A percentile compares a stretch with the other conserved stretches of the same genome.
Evolutionary conservation across 2,113 vertebrate species (phyloP).

Genomic region (Tilapia sparmanii): DNA sequence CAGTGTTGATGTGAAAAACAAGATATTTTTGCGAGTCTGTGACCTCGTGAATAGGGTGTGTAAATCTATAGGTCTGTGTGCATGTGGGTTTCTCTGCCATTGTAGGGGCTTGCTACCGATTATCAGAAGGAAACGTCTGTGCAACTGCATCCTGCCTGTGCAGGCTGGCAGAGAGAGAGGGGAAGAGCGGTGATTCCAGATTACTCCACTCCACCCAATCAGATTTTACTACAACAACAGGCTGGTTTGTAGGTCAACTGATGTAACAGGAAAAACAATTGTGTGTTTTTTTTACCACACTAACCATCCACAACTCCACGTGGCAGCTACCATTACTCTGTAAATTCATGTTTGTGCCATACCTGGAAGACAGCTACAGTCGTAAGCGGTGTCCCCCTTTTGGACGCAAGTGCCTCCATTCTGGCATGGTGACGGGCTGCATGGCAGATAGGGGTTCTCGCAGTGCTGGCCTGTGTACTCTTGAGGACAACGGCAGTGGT

Average conservation of each 20-base stretch:
- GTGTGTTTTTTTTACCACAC: neutral
- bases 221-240: constrained; percentile 25
- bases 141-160: constrained; percentile 50
- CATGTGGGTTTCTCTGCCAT: neutral
- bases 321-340: neutral
- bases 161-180: constrained; percentile 18
- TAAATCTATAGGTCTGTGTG: constrained; percentile 15
- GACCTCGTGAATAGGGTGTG: constrained; percentile 8
- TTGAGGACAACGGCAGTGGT: constrained; percentile 87
- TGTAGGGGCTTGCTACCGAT: neutral
- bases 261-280: constrained; percentile 5
- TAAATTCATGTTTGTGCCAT: constrained; percentile 17
- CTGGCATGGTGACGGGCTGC: constrained; percentile 76
- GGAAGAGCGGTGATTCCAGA: neutral
- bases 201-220: neutral
- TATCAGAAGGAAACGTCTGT: constrained; percentile 68
- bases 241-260: constrained; percentile 4
- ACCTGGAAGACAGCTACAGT: constrained; percentile 95
- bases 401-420: constrained; percentile 90
- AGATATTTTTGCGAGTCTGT: neutral
- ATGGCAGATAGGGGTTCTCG: constrained; percentile 87
- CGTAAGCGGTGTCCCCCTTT: constrained; percentile 84
- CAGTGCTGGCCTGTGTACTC: constrained; percentile 88
- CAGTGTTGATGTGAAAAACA: neutral
- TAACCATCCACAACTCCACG: neutral